Base-by-base conservation (phyloP, 2,113 vertebrate species). In the Malurus melanocephalus region DNA sequence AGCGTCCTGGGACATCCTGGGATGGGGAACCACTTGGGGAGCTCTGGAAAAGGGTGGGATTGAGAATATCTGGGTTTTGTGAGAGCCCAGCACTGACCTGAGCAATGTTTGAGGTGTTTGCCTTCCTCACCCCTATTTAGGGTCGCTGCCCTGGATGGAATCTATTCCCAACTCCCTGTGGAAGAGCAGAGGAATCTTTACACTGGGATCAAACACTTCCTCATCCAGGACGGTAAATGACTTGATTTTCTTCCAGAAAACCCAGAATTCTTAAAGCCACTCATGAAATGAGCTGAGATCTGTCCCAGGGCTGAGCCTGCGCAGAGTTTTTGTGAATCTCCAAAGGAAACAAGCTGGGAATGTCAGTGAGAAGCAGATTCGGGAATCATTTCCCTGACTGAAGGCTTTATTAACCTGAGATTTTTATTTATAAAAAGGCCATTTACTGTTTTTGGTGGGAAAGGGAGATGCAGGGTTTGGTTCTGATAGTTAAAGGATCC, bases 111-210 rank as follows among this genome's bases (percentile, higher is more conserved):
- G 84, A 84, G 30, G 26, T 28, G 8, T 52, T 40, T 89, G 12
- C 32, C 10, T 87, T 40, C 65, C n/a, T 61, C 61, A 2, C 2
- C 52, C 56, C 0, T 33, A 30, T 76, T 15, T 3, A 96, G 95
- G 12, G 94, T 95, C 0, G 13, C 92, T 81, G 83, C 92, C 62
- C 92, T 96, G 90, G 88, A 86, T 66, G 74, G 55, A 19, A 72
- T 96, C 6, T 96, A 96, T 52, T 33, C 90, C 62, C 78, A 86
- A 26, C 94, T 96, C 9, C 7, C 83, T 1, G 73, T 68, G 42
- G 23, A 69, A 28, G 80, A 90, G 21, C 93, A 87, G 90, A 88
- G 80, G 74, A 91, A 90, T 40, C 52, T 96, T 43, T 96, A 93
- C 20, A 0, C 14, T 1, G 93, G 88, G 18, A 94, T 96, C 80